phyloP scores from a whole-genome alignment of 2,113 vertebrate genomes.

The Felis chaus region DNA sequence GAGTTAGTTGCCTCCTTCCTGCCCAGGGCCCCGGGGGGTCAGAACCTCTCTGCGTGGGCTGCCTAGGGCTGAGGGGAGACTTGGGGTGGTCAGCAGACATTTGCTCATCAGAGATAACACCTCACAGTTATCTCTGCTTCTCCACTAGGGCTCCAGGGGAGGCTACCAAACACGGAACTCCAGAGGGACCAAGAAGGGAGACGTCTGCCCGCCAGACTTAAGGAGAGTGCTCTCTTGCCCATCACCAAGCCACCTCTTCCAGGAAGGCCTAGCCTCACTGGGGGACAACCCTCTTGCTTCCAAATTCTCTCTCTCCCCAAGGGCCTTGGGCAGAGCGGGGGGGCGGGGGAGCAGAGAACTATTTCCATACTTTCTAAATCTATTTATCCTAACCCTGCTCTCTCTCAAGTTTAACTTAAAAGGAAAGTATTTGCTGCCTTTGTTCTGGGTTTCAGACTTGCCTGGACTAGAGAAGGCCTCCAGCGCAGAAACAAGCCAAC shows the following conservation, averaged over 20 bases:
- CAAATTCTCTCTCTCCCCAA: background rate
- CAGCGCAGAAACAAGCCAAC: background rate
- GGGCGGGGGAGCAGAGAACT: background rate
- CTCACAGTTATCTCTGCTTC: background rate
- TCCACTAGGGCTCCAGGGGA: background rate
- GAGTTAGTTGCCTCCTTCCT: background rate
- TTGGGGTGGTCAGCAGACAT: background rate
- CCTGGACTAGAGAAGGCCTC: conserved; percentile 6
- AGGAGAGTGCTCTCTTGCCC: background rate
- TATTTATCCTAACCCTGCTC: background rate
- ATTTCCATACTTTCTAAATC: background rate
- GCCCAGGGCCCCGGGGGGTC: background rate
- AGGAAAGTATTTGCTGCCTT: background rate
- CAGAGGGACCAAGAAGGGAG: background rate
- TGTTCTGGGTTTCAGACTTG: conserved; percentile 17
- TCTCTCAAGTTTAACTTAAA: background rate
- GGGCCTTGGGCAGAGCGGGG: background rate
- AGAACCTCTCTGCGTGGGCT: background rate
- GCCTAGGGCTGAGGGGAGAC: too few species aligned
- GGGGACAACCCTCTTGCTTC: background rate
- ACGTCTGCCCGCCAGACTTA: background rate
- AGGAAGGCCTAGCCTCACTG: background rate
- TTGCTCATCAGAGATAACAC: background rate
- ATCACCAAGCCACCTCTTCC: too few species aligned
- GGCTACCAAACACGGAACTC: background rate